Evolutionary conservation across 2,797 vertebrate species (phyloP).

Genomic region (Heliangelus exortis): DNA sequence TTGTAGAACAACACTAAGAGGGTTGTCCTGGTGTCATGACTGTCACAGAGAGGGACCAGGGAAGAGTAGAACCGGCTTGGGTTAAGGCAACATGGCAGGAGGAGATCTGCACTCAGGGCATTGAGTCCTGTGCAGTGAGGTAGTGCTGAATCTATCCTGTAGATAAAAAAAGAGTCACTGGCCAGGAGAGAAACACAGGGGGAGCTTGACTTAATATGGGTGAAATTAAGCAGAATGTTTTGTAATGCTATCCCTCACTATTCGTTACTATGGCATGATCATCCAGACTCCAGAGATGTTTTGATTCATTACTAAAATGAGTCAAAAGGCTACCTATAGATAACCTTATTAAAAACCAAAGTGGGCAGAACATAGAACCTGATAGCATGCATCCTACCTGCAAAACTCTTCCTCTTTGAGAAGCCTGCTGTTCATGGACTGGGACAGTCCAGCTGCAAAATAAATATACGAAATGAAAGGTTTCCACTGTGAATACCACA

Average conservation of each 20-base stretch:
- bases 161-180: neutral
- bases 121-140: neutral
- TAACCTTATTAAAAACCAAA: neutral
- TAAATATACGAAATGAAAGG: neutral
- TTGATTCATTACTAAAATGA: neutral
- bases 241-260: neutral
- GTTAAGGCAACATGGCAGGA: neutral
- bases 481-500: neutral
- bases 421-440: neutral
- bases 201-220: neutral
- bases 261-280: neutral
- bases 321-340: neutral
- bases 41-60: neutral
- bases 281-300: neutral
- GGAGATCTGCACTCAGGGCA: rapidly evolving
- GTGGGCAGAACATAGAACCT: neutral
- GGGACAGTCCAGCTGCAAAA: neutral
- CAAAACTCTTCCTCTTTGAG: neutral
- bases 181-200: neutral
- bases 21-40: neutral
- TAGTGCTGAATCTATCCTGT: neutral
- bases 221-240: neutral
- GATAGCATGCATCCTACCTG: neutral
- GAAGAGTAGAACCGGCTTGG: neutral
- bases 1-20: neutral